phyloP scores from a whole-genome alignment of 2,888 invertebrate genomes.

The Pollenia angustigena region DNA sequence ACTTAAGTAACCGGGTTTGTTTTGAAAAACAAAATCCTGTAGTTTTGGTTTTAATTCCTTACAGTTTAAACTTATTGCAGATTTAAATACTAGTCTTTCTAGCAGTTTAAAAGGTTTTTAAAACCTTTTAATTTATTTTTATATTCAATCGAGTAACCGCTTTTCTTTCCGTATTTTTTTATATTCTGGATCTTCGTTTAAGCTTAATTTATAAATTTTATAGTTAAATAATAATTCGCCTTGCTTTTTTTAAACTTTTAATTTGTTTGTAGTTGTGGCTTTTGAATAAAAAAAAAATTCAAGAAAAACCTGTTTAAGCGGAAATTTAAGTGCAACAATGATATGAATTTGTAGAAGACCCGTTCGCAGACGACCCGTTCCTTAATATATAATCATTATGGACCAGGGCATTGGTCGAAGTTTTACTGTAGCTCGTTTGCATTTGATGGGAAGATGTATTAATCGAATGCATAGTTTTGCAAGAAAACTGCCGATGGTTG shows the following conservation, averaged over 20 bases:
- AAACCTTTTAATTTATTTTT: constrained; percentile 9
- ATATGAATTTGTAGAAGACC: constrained; percentile 75
- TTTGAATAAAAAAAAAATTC: constrained; percentile 21
- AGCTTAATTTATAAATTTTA: constrained; percentile 36
- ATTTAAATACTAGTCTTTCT: not conserved
- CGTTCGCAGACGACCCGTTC: constrained; percentile 74
- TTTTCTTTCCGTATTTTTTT: not conserved
- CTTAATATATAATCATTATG: constrained; percentile 83
- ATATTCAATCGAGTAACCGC: not conserved
- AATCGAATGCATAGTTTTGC: constrained; percentile 81
- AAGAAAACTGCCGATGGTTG: constrained; percentile 83
- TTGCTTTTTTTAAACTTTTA: constrained; percentile 4
- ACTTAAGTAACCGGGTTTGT: not conserved
- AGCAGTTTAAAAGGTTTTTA: constrained; percentile 15
- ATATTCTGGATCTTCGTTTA: constrained; percentile 10
- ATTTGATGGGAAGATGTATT: constrained; percentile 75
- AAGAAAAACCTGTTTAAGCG: constrained; percentile 1
- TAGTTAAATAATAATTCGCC: constrained; percentile 33
- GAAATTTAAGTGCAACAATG: constrained; percentile 83
- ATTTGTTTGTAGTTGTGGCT: not conserved
- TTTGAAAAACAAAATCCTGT: not conserved
- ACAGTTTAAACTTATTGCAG: not conserved
- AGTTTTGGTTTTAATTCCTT: not conserved
- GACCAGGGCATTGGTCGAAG: constrained; percentile 79
- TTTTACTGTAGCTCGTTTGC: constrained; percentile 79